Base-by-base conservation (phyloP, 2,888 invertebrate species). In the Pseudeuparius sepicola region DNA sequence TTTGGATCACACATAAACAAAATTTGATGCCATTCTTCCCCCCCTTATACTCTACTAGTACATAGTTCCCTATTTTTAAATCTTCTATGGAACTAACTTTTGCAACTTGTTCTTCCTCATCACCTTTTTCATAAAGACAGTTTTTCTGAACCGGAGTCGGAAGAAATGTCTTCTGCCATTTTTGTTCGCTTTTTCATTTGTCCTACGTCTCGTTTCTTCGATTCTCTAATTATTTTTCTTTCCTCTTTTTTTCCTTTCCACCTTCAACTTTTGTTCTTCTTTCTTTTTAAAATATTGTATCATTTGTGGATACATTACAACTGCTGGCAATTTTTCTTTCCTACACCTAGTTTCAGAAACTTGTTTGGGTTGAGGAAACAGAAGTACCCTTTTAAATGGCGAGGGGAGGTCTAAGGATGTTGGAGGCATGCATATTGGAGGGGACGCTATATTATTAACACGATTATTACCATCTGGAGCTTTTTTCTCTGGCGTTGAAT, bases 301-400 rank as follows among this genome's bases (percentile, higher is more conserved):
- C 20, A 20, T 20, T 20, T 20, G 20, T 20, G 20, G 20, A 7
- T 6, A 20, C n/a, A n/a, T 20, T 20, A 20, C 20, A 7, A 20
- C 20, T 20, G 20, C 20, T n/a, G 20, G 20, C 6, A 20, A n/a
- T 20, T 20, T 20, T 20, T 20, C 20, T n/a, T n/a, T 6, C n/a
- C n/a, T 20, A 20, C 20, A n/a, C 20, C 7, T 20, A 20, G 20
- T 7, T 20, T 20, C n/a, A 6, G n/a, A 6, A 20, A n/a, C 20
- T 6, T 20, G 7, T n/a, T 20, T 20, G 6, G 6, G 6, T 20
- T 20, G 7, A 7, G 20, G 20, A 6, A 6, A 20, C n/a, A 20
- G n/a, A n/a, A 20, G 20, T 20, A 20, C n/a, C n/a, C 20, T 20
- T 20, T 20, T 20, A 20, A 20, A 20, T 7, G 20, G 20, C n/a